Evolutionary conservation across 2,888 invertebrate species (phyloP).

Genomic region (Morpho helenor): DNA sequence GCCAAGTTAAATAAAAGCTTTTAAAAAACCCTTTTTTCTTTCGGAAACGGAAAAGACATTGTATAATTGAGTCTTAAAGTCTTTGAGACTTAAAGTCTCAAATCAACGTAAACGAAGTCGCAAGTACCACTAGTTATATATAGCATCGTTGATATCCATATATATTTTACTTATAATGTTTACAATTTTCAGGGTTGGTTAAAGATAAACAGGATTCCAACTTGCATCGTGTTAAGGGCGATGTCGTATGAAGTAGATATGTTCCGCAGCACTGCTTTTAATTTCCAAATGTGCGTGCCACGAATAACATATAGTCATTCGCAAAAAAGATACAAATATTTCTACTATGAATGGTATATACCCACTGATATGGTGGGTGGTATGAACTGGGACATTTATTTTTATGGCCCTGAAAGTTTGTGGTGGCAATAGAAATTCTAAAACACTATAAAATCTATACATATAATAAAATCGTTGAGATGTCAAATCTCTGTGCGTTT

Average conservation of each 20-base stretch:
- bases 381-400: slow-evolving; percentile 46
- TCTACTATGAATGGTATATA: slow-evolving; percentile 53
- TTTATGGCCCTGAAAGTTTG: slow-evolving; percentile 39
- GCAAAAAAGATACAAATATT: slow-evolving; percentile 38
- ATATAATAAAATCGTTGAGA: too few relatives aligned
- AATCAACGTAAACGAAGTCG: too few relatives aligned
- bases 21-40: too few relatives aligned
- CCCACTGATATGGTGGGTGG: slow-evolving; percentile 37
- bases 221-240: slow-evolving; percentile 47
- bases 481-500: too few relatives aligned
- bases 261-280: slow-evolving; percentile 43
- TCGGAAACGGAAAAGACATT: too few relatives aligned
- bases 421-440: slow-evolving; percentile 32
- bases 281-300: slow-evolving; percentile 54
- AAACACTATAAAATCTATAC: too few relatives aligned
- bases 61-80: too few relatives aligned
- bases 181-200: slow-evolving; percentile 49
- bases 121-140: too few relatives aligned
- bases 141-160: too few relatives aligned
- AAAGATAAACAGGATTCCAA: slow-evolving; percentile 46
- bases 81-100: too few relatives aligned
- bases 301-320: slow-evolving; percentile 46
- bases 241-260: slow-evolving; percentile 35
- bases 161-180: neutral
- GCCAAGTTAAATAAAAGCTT: too few relatives aligned